Base-by-base conservation (phyloP, 64 coral and sea anemone genomes). In the Cladopsammia gracilis region DNA sequence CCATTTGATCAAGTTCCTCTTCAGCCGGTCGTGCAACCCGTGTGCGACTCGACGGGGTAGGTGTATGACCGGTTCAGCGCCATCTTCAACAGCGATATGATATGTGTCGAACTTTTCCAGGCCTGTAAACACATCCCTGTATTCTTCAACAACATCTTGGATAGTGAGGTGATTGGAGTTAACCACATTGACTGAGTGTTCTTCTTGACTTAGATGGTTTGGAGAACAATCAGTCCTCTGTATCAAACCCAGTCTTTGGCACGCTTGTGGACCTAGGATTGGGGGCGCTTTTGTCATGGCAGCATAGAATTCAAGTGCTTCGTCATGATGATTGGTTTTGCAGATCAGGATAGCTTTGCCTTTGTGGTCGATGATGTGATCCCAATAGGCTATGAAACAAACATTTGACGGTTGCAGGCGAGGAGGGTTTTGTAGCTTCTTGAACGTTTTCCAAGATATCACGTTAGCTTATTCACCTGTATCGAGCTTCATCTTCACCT, bases 351-450 rank as follows among this genome's bases (percentile, higher is more conserved):
- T n/a, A n/a, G n/a, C n/a, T n/a, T n/a, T n/a, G n/a, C n/a, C n/a
- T n/a, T n/a, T n/a, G n/a, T n/a, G n/a, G n/a, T n/a, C n/a, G 25
- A 89, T 73, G 2, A 11, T 64, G 18, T 89, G 87, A 64, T 73
- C 87, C 53, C 87, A 71, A 89, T 78, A 77, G 16, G 87, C 73
- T 73, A 45, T 92, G 22, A 92, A 69, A 51, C 83, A 52, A 20
- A 67, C 69, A 68, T 86, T 86, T 3, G 70, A 76, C 46, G 42
- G 42, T 48, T 48, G 23, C 34, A 93, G 91, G 16, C 19, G 58
- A 48, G 83, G 81, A 49, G 66, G n/a, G 20, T 52, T 86, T 24
- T 93, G 65, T n/a, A n/a, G n/a, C n/a, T n/a, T n/a, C n/a, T 34
- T 93, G 57, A 85, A 86, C 25, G 48, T 87, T 86, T 93, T 71